Base-by-base conservation (phyloP, 2,797 vertebrate species). In the Microctenopoma steveboyesi region DNA sequence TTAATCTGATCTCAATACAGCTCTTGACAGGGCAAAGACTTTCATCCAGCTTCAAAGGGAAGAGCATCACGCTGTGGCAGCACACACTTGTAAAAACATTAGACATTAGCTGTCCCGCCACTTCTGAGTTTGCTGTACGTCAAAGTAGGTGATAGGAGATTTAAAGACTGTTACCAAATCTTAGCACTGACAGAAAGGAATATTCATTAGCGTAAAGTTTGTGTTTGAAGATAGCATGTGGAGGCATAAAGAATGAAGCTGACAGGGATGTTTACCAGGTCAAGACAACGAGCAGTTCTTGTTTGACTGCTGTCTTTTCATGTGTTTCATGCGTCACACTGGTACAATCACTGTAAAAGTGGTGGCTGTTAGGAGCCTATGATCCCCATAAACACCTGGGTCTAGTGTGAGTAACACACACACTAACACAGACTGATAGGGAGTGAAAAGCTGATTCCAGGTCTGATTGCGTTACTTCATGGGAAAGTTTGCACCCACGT, bases 301-400 rank as follows among this genome's bases (percentile, higher is more conserved):
- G 62, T 85, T 79, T 83, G 59, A 69, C 57, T 69, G 69, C 28
- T 47, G 75, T 86, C 63, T 62, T 81, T 69, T 74, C 64, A 67
- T 82, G 67, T 52, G 64, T 81, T 69, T 74, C 64, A 67, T 82
- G 67, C 54, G 64, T 84, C 82, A 81, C 85, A 89, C 83, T 84
- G 88, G 87, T 53, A 76, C 68, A 69, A 69, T 74, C 77, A 61
- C 74, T 73, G 86, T 82, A 76, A 88, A 88, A 84, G 58, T 37
- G 52, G 63, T 50, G 56, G 60, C 76, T 84, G 69, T 72, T 69
- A 82, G 86, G 69, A 51, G 39, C 63, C 74, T 81, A 75, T 61
- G 53, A 84, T 84, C 79, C 79, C 79, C 70, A 77, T 73, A 80
- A 89, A 81, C 64, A 53, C 88, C 88, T 90, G 91, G 86, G 78